Evolutionary conservation across 1,140 invertebrate species (phyloP), one percentile per base, ranked within the genome.

Genomic region (Aphidius gifuensis): DNA sequence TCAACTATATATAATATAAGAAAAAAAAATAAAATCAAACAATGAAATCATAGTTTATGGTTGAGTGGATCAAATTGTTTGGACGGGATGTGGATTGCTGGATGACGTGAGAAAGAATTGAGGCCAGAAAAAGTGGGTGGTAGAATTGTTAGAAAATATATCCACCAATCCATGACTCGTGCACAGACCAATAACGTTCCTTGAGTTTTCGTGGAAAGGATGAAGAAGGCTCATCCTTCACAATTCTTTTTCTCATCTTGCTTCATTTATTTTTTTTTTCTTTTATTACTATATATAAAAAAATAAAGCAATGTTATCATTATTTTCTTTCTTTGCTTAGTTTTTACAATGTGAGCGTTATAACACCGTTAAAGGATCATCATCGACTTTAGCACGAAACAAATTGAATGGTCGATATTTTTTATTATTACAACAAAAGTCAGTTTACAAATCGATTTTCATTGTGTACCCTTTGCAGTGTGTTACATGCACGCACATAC

Each of bases 371-470:
- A 3, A 32, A 32, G 23, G 23, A 32, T 32, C 23, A 32, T 32
- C 23, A 32, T 32, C 23, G 23, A 32, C 23, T 32, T 32, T 1
- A 32, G 23, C 23, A 32, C 23, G 23, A 44, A 60, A 49, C 58
- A 60, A 60, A 60, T 60, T 60, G 58, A 32, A 38, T 39, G 39
- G 40, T 51, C 16, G 21, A 60, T 50, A 60, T 40, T 39, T 60
- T 39, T 42, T 49, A 51, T 51, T 48, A 51, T 62, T 40, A 46
- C 42, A 23, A n/a, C 46, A 62, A 55, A 47, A 62, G 60, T 47
- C 54, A 47, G 60, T 50, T 56, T 54, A 48, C 39, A 53, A 46
- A 62, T 62, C 60, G 60, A 62, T 62, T 62, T 62, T 49, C 57
- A 57, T 62, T 45, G 46, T 53, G 47, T 32, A 32, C 1, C 23